Conservation (phyloP, 2,888 invertebrate genomes). For the Onthophagus sagittarius region DNA sequence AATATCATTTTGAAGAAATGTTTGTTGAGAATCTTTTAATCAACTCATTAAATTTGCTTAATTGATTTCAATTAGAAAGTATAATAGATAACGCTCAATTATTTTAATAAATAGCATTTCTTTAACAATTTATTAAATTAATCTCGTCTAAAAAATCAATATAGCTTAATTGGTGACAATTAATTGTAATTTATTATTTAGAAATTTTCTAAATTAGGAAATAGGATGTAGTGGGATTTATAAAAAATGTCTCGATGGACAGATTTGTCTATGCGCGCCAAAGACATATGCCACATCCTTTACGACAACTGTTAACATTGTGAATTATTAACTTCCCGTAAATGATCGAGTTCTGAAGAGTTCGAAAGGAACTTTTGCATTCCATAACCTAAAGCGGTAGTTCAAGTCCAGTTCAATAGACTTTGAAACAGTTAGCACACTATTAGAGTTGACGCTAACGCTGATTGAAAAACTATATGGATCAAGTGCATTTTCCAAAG, state of each 20-base stretch:
- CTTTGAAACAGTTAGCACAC: background rate
- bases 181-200: too few species aligned
- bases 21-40: too few species aligned
- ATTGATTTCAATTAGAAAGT: too few species aligned
- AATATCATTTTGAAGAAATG: too few species aligned
- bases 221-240: background rate
- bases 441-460: background rate
- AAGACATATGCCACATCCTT: background rate
- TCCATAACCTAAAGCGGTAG: background rate
- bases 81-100: too few species aligned
- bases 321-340: background rate
- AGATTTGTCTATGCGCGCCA: too few species aligned
- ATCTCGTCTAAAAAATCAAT: background rate
- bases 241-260: background rate
- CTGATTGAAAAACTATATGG: background rate
- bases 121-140: background rate
- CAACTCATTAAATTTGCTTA: too few species aligned
- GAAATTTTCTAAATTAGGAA: background rate
- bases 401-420: background rate
- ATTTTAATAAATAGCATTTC: too few species aligned
- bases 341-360: background rate
- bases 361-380: background rate
- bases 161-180: too few species aligned
- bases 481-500: background rate
- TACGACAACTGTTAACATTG: background rate